Percentiles rank a stretch among this genome's conserved stretches.
phyloP scores from a whole-genome alignment of 2,797 vertebrate species.

The Orestias chungarensis region DNA sequence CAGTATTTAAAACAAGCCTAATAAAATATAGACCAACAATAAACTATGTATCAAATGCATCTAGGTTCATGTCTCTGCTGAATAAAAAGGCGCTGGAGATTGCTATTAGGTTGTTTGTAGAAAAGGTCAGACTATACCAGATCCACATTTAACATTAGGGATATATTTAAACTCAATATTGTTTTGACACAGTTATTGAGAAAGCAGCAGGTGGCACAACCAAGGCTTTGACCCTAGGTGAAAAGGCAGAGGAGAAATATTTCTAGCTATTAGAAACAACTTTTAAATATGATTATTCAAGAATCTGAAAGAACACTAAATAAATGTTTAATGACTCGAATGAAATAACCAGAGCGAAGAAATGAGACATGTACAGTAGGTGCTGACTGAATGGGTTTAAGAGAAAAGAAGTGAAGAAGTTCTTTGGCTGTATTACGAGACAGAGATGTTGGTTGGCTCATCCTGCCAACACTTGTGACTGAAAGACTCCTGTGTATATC shows the following conservation, averaged over 20 bases:
- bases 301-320: background rate
- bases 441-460: background rate
- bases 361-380: background rate
- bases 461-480: background rate
- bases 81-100: slow-evolving; percentile 62
- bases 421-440: background rate
- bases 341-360: background rate
- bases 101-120: slow-evolving; percentile 47
- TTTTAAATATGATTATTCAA: background rate
- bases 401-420: background rate
- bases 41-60: background rate
- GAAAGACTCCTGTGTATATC: background rate
- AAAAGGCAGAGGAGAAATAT: slow-evolving; percentile 1
- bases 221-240: slow-evolving; percentile 5
- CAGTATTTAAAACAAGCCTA: background rate
- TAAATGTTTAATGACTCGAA: background rate
- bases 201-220: slow-evolving; percentile 4
- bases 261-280: background rate
- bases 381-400: background rate
- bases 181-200: slow-evolving; percentile 40
- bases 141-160: slow-evolving; percentile 33
- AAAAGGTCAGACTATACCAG: slow-evolving; percentile 51
- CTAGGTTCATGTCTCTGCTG: slow-evolving; percentile 40
- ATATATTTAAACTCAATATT: slow-evolving; percentile 44
- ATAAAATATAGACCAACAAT: background rate